Percentiles rank a stretch among this genome's conserved stretches.
Conservation (phyloP, 2,888 invertebrate genomes). For the Labia minor region DNA sequence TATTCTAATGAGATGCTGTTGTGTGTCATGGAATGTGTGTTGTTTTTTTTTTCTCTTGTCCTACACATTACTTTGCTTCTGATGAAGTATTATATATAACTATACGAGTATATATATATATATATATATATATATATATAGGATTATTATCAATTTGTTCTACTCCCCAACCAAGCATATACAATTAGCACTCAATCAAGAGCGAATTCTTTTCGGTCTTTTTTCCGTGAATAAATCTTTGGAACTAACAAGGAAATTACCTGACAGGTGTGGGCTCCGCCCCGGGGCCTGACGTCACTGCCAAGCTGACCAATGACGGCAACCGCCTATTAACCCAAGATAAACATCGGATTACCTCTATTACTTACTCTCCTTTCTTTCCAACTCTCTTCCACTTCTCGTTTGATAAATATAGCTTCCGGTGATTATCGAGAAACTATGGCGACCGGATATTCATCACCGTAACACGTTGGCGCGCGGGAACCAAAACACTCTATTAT, state of each 20-base stretch:
- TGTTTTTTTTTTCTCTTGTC: not conserved
- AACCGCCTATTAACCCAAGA: not conserved
- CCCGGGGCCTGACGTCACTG: not conserved
- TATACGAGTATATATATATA: too few relatives aligned
- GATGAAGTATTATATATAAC: too few relatives aligned
- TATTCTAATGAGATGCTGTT: not conserved
- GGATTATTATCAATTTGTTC: not conserved
- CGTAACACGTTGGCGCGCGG: not conserved
- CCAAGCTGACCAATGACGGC: not conserved
- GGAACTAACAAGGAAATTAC: not conserved
- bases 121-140: not conserved
- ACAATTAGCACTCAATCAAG: slow-evolving; percentile 4
- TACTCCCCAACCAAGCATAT: not conserved
- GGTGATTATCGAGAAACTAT: slow-evolving; percentile 8
- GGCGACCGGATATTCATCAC: not conserved
- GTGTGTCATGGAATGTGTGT: not conserved
- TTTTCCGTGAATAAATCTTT: not conserved
- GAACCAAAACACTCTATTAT: not conserved
- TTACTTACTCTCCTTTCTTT: too few relatives aligned
- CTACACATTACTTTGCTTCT: not conserved
- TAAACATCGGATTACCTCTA: not conserved
- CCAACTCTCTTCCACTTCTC: not conserved
- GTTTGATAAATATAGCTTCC: not conserved
- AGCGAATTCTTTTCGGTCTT: not conserved
- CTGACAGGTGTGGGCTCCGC: slow-evolving; percentile 3